Conservation (phyloP, 2,113 vertebrate genomes). For the Sarotherodon lohbergeri region DNA sequence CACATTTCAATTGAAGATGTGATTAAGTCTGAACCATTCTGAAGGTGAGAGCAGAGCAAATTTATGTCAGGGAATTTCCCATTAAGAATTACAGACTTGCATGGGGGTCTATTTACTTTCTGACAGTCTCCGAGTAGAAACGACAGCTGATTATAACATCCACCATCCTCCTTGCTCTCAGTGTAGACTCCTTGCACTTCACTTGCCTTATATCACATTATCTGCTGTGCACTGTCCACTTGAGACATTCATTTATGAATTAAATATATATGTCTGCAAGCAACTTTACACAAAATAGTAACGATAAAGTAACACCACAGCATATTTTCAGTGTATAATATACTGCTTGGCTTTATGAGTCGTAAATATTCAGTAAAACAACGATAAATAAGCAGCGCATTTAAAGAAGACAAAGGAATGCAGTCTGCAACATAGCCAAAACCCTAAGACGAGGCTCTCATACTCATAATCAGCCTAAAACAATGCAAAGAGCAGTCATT, state of each 20-base stretch:
- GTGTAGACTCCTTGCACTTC: background rate
- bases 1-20: constrained; percentile 12
- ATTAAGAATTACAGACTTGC: constrained; percentile 1
- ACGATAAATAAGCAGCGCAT: background rate
- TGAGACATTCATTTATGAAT: background rate
- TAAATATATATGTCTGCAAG: background rate
- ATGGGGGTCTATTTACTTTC: constrained; percentile 17
- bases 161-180: background rate
- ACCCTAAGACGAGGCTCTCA: background rate
- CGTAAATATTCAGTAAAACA: background rate
- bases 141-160: background rate
- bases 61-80: background rate
- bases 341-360: background rate
- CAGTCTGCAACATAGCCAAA: background rate
- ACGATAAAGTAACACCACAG: background rate
- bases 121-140: background rate
- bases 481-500: background rate
- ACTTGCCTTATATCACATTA: background rate
- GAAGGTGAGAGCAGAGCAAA: background rate
- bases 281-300: background rate
- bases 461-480: background rate
- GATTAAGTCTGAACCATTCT: background rate
- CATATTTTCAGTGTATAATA: background rate
- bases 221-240: background rate
- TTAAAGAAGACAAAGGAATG: constrained; percentile 1